Evolutionary conservation across 1,140 invertebrate species (phyloP), one percentile per base, ranked within the genome.

Genomic region (Leucophenga varia): DNA sequence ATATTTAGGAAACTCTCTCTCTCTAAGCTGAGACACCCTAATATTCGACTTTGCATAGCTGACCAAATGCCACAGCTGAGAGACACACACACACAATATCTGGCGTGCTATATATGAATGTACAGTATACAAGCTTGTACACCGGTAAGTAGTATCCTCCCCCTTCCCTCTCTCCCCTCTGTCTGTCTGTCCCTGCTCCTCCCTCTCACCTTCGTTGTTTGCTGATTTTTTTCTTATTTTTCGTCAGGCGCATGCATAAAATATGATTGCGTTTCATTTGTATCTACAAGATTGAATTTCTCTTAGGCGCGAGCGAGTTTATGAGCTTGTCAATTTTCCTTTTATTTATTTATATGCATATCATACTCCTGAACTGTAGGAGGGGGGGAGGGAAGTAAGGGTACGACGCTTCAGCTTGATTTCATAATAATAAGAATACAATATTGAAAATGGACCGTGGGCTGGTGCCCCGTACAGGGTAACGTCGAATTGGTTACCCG

Each of bases 181-280:
- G 30, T 28, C 31, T 47, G 34, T 48, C 46, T 43, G 49, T n/a
- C 32, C 42, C 4, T 20, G 36, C 7, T 31, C 51, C 36, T 30
- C n/a, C n/a, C n/a, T n/a, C n/a, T n/a, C n/a, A n/a, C n/a, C n/a
- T n/a, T n/a, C n/a, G n/a, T n/a, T n/a, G n/a, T n/a, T n/a, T n/a
- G n/a, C n/a, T n/a, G n/a, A n/a, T n/a, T n/a, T n/a, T n/a, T n/a
- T n/a, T 46, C 10, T 19, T 39, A 31, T 38, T 47, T 54, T 55
- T 57, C 50, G 53, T 49, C 44, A 52, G 59, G 47, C 51, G 47
- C 63, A 63, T 65, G 52, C 63, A 65, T 65, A 65, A 65, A 65
- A 65, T 67, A 65, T 65, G 63, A 65, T 65, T 65, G 63, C 63
- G 56, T 65, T 65, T 68, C 63, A 65, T 65, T 65, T 67, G 63